Evolutionary conservation across 2,113 vertebrate species (phyloP).

Genomic region (Puffinus mauretanicus): DNA sequence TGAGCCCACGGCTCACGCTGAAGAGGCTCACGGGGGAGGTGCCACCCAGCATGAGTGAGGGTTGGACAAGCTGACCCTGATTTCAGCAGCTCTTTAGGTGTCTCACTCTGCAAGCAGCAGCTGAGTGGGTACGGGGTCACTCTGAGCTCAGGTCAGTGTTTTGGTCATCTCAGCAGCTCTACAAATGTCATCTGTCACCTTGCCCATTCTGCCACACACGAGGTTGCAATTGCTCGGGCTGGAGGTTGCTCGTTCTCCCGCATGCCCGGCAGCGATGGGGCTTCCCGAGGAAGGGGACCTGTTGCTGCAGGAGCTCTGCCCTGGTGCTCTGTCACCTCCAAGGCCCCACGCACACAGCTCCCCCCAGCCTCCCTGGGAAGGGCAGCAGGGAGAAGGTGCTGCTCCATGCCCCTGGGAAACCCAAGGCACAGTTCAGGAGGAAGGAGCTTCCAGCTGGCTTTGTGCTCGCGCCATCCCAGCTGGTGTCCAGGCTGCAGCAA

Average conservation of each 20-base stretch:
- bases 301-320: not conserved
- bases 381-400: not conserved
- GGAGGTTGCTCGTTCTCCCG: accelerated
- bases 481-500: not conserved
- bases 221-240: too few relatives aligned
- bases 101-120: not conserved
- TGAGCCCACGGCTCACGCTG: accelerated
- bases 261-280: accelerated
- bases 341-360: accelerated
- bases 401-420: accelerated
- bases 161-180: not conserved
- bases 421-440: not conserved
- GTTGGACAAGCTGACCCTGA: not conserved
- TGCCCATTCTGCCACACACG: not conserved
- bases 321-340: not conserved
- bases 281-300: not conserved
- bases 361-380: not conserved
- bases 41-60: not conserved
- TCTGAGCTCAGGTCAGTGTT: not conserved
- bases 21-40: not conserved
- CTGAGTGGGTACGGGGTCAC: not conserved
- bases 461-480: not conserved
- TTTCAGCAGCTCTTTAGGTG: not conserved
- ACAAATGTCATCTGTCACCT: not conserved
- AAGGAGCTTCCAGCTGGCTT: not conserved